A percentile compares a stretch with the other conserved stretches of the same genome.
These are phyloP conservation scores for Empidonax alnorum DNA, from an alignment of 2,113 vertebrate species.

Conservation along the genomic window DNA sequence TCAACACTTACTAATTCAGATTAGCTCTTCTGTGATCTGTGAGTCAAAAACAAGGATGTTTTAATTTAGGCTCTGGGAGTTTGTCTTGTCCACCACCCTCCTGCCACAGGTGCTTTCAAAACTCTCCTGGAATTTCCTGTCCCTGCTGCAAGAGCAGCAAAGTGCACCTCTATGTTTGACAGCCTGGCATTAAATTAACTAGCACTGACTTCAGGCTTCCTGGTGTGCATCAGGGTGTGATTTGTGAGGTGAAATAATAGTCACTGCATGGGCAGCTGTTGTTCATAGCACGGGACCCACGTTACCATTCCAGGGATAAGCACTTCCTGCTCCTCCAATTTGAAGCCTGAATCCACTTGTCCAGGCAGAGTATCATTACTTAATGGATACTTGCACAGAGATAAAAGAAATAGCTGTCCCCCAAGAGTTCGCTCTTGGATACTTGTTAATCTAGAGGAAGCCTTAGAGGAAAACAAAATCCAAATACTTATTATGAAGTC, in stretches of 20 bases:
- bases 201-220: not conserved
- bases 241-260: conserved; percentile 22
- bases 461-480: not conserved
- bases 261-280: not conserved
- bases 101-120: not conserved
- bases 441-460: not conserved
- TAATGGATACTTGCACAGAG: not conserved
- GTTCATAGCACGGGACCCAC: not conserved
- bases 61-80: not conserved
- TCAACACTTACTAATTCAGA: not conserved
- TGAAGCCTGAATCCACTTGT: not conserved
- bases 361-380: not conserved
- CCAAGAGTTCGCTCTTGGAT: not conserved
- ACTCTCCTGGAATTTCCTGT: conserved; percentile 58
- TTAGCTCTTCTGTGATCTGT: not conserved
- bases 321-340: not conserved
- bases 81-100: not conserved
- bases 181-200: conserved; percentile 20
- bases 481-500: not conserved
- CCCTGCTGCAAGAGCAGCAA: not conserved
- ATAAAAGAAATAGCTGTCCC: not conserved
- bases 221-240: not conserved
- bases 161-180: not conserved
- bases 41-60: not conserved
- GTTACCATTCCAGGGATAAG: not conserved